These are phyloP conservation scores for Lordiphosa fenestrarum DNA, from an alignment of 2,888 invertebrate genomes.

Conservation along the genomic window DNA sequence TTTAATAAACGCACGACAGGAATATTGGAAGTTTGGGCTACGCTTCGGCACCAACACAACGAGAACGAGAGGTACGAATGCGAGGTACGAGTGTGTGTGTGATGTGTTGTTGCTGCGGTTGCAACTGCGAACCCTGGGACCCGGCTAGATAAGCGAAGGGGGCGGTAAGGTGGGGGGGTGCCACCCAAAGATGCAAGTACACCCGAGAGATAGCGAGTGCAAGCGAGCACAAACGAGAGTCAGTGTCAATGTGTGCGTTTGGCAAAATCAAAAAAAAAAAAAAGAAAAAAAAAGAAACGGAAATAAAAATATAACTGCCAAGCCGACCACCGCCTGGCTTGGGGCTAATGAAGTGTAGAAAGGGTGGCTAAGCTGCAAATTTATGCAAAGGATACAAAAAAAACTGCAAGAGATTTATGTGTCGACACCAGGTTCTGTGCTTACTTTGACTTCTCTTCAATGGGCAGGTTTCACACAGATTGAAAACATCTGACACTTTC, in stretches of 20 bases:
- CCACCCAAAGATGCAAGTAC: slow-evolving; percentile 2
- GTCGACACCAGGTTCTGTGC: too few relatives aligned
- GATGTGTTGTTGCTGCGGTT: slow-evolving; percentile 5
- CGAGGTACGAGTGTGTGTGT: background rate
- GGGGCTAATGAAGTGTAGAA: slow-evolving; percentile 47
- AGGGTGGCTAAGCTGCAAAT: slow-evolving; percentile 46
- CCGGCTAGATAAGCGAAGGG: background rate
- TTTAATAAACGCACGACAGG: slow-evolving; percentile 52
- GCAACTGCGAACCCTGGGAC: slow-evolving; percentile 10
- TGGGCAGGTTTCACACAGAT: too few relatives aligned
- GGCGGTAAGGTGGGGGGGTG: background rate
- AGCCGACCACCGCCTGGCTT: background rate
- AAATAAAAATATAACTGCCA: slow-evolving; percentile 4
- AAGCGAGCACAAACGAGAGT: slow-evolving; percentile 10
- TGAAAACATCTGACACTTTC: too few relatives aligned
- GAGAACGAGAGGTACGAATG: slow-evolving; percentile 3
- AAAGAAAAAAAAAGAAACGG: background rate
- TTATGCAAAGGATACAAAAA: slow-evolving; percentile 16
- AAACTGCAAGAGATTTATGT: too few relatives aligned
- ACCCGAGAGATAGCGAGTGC: slow-evolving; percentile 12
- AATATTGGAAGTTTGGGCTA: slow-evolving; percentile 18
- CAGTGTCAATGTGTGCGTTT: slow-evolving; percentile 7
- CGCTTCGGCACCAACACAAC: slow-evolving; percentile 10
- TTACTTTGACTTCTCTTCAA: too few relatives aligned
- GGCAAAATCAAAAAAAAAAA: slow-evolving; percentile 7